Base-by-base conservation (phyloP, 1,140 invertebrate genomes). In the Stegodyphus dumicola region DNA sequence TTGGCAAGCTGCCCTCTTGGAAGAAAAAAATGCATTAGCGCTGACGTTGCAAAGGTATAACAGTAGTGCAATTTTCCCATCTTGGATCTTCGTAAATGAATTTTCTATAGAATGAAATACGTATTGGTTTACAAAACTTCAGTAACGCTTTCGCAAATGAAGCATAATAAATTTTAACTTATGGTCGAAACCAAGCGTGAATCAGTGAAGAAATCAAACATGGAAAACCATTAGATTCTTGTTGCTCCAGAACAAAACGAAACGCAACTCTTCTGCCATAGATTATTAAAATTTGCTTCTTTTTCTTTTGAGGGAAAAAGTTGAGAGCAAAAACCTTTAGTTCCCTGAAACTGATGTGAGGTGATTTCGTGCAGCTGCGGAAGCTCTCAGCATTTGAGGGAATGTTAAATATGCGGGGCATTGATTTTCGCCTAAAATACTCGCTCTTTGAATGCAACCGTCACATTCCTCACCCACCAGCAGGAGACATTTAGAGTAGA, bases 401-500 rank as follows among this genome's bases (percentile, higher is more conserved):
- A 84, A 83, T 75, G 81, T 84, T 84, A 84, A 84, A 84, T 84
- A 84, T 65, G 79, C 52, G 79, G n/a, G 17, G 70, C 81, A 84
- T 84, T 84, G 81, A 84, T 84, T 84, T 84, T 84, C 51, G 79
- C 33, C 67, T 53, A 80, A 80, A 78, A 71, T 80, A 71, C 71
- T 80, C 77, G 52, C 65, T 52, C 77, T 52, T 78, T n/a, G 15
- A 52, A 17, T 54, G 65, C 49, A 78, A 78, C 65, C 65, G 65
- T 67, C 65, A 18, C 65, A 67, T 67, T 67, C 65, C 65, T 67
- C 17, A 67, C 5, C 65, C 5, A n/a, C 10, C n/a, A 67, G n/a
- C 65, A 7, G n/a, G 65, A n/a, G 2, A 67, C 65, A 7, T 18
- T 67, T 67, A 67, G 65, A 13, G 17, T 4, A 67, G n/a, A 67